Conservation (phyloP, 2,888 invertebrate species). For the Andrena haemorrhoa region DNA sequence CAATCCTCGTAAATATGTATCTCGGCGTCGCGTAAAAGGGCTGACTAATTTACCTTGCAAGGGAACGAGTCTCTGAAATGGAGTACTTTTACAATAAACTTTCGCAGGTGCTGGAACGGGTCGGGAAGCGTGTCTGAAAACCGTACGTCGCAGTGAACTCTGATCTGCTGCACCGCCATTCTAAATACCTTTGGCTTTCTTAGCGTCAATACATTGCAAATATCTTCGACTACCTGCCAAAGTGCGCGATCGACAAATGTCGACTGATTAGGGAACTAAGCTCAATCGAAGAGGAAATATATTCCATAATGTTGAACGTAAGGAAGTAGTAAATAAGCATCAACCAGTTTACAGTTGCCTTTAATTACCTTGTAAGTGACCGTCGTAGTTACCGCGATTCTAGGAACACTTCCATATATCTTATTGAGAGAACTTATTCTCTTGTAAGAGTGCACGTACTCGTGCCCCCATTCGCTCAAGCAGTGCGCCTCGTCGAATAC, state of each 20-base stretch:
- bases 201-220: conserved; percentile 9
- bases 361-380: conserved; percentile 40
- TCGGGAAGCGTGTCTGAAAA: conserved; percentile 29
- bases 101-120: conserved; percentile 37
- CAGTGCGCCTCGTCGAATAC: conserved; percentile 46
- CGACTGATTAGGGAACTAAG: not conserved
- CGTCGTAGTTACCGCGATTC: conserved; percentile 30
- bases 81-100: conserved; percentile 17
- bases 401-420: conserved; percentile 4
- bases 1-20: conserved; percentile 13
- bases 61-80: not conserved
- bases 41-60: conserved; percentile 30
- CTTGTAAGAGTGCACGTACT: conserved; percentile 14
- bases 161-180: conserved; percentile 10
- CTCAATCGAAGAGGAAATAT: too few species aligned
- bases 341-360: not conserved
- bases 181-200: conserved; percentile 3
- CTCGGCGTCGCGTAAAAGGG: not conserved
- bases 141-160: conserved; percentile 30
- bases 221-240: conserved; percentile 35
- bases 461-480: conserved; percentile 38
- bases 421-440: not conserved
- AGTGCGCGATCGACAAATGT: not conserved
- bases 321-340: not conserved
- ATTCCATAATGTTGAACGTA: too few species aligned